Evolutionary conservation across 2,888 invertebrate genomes (phyloP), one percentile per base, ranked within the genome.

Genomic region (Ramazzottius varieornatus): DNA sequence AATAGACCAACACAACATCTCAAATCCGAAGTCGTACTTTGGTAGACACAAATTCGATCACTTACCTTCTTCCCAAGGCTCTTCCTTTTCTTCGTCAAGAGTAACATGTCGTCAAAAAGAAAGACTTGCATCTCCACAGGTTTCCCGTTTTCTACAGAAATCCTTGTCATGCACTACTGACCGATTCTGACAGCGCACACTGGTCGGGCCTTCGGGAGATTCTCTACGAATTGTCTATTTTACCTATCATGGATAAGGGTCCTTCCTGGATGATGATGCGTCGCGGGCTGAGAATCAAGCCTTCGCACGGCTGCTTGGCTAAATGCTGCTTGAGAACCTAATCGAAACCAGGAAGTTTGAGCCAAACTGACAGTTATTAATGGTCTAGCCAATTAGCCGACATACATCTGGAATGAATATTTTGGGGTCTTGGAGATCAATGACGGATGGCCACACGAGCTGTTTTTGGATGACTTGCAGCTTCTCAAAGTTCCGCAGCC

Each of bases 401-500:
- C 71, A 68, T 68, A 78, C 78, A 72, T 81, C 81, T 40, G 81
- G 81, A 70, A 81, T 77, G 72, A 76, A 80, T 54, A 79, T 77
- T 69, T 81, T 78, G 1, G 81, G 80, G 69, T 83, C 82, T 29
- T 54, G 54, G 67, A 82, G 72, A 69, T 82, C 82, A 46, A 78
- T 74, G 32, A 82, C 79, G 1, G 81, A 76, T 13, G 82, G 82
- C 82, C 82, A 82, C 1, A 81, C 75, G 63, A 83, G 77, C 71
- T 81, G 81, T 63, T 79, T 75, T 70, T 83, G 82, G 63, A 82
- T 80, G 71, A 82, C 82, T 69, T 82, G 78, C 0, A 82, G 76
- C 32, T 82, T 74, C 70, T 83, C 82, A 72, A 81, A 83, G 71
- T 82, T 82, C 71, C 82, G 82, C 67, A 82, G 74, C 82, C 82